Evolutionary conservation across 2,797 vertebrate species (phyloP), one percentile per base, ranked within the genome.

Genomic region (Tapirus indicus): DNA sequence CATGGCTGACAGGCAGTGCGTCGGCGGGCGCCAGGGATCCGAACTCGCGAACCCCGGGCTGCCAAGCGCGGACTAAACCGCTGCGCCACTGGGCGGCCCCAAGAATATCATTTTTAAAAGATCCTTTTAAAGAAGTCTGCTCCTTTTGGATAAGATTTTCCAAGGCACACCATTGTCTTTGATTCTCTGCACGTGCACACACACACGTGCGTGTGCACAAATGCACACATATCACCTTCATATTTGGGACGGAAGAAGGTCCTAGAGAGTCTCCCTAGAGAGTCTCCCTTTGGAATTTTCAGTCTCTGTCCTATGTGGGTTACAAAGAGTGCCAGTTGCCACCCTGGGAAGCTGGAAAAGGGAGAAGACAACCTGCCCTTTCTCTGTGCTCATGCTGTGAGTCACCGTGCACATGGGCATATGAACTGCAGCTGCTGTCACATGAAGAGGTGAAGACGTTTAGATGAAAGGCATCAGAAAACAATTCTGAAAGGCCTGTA

Each of bases 181-280:
- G 18, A 25, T 41, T 5, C 25, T 62, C 7, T 49, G 7, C 13
- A 38, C 18, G 23, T 23, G 27, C 44, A 23, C 16, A 12, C 35
- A 9, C 6, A 10, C 3, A 9, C 5, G 3, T 13, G 14, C 17
- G 16, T 7, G 5, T 58, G 56, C 6, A 32, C 6, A 2, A 2
- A 5, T 6, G 44, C 21, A 29, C 6, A 21, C 2, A 27, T 20
- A 20, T 21, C 47, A 78, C 17, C 17, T 32, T 18, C 11, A 11
- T 68, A 7, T 35, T 49, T 18, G 20, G 52, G 29, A 38, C 25
- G 27, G 47, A 77, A 88, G 27, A 5, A 52, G 14, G 44, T 10
- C 38, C 60, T 69, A 54, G 77, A 21, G 21, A 35, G 10, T 29
- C 10, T 95, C 23, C 16, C 25, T 25, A 54, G 77, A 21, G 21